Base-by-base conservation (phyloP, 2,888 invertebrate species). In the Dusona sp. region DNA sequence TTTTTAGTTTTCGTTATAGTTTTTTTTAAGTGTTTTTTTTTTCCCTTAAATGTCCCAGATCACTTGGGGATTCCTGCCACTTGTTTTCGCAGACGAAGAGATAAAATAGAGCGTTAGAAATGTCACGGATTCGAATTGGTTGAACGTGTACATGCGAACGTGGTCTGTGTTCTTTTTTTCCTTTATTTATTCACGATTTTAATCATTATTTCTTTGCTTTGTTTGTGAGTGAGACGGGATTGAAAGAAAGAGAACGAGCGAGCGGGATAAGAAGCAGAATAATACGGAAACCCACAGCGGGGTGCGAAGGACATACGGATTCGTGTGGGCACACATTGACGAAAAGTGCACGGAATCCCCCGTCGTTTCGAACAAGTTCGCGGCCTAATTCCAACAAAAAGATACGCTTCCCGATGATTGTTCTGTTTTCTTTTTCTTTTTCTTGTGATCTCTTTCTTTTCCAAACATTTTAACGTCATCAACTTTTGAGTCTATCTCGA, bases 221-320 rank as follows among this genome's bases (percentile, higher is more conserved):
- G 75, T 45, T 64, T 61, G 67, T 57, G 75, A 82, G 80, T 79
- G 78, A 85, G 51, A 83, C 81, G 74, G 67, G 79, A 79, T 61
- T 54, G 67, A 67, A 45, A 75, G 79, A 88, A 68, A 79, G 64
- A 64, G 51, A 68, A 51, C 36, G 81, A 87, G 83, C 86, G 75
- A 68, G 86, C 85, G 87, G 86, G 84, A 88, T 86, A 88, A 84
- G 87, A 85, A 84, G 84, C 29, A 67, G 72, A 83, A 80, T 19
- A 38, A 42, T 25, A 36, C 16, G 19, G n/a, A 38, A 51, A 57
- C 8, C 19, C n/a, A 42, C 19, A 74, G 7, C 57, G 78, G 65
- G 65, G 77, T 77, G 61, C 68, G 75, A 45, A 74, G 70, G n/a
- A 79, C 75, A 42, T 72, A 75, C 25, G 64, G 75, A 83, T 83